Percentiles rank a stretch among this genome's conserved stretches.
Conservation (phyloP, 1,140 invertebrate genomes). For the Trichogramma pretiosum region DNA sequence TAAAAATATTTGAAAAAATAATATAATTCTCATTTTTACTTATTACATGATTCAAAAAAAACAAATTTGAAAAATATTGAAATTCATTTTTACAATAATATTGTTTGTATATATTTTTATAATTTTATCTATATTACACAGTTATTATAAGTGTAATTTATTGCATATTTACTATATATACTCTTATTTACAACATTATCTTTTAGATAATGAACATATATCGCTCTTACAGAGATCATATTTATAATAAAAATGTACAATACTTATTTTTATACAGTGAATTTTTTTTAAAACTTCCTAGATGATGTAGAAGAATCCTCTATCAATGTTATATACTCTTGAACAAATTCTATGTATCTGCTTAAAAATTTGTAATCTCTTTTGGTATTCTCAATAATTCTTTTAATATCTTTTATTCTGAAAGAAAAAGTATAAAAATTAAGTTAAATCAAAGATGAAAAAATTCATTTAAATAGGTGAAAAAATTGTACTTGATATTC, state of each 20-base stretch:
- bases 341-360: conserved; percentile 28
- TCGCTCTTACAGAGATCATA: conserved; percentile 4
- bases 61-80: background rate
- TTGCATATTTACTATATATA: too few relatives aligned
- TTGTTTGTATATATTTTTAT: too few relatives aligned
- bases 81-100: conserved; percentile 16
- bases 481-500: conserved; percentile 23
- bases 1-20: conserved; percentile 3
- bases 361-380: conserved; percentile 27
- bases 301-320: conserved; percentile 20
- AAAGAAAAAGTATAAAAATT: conserved; percentile 14
- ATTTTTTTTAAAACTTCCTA: conserved; percentile 1
- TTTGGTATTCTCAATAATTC: conserved; percentile 29
- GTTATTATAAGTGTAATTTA: too few relatives aligned
- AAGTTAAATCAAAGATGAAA: conserved; percentile 2
- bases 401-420: conserved; percentile 26
- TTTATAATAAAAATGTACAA: background rate
- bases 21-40: conserved; percentile 1
- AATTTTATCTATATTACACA: too few relatives aligned
- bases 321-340: conserved; percentile 29
- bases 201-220: too few relatives aligned
- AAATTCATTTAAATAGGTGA: background rate
- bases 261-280: conserved; percentile 1
- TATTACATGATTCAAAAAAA: background rate
- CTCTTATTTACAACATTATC: too few relatives aligned